These are phyloP conservation scores for Ovibos moschatus DNA, from an alignment of 2,113 vertebrate genomes.

Conservation along the genomic window DNA sequence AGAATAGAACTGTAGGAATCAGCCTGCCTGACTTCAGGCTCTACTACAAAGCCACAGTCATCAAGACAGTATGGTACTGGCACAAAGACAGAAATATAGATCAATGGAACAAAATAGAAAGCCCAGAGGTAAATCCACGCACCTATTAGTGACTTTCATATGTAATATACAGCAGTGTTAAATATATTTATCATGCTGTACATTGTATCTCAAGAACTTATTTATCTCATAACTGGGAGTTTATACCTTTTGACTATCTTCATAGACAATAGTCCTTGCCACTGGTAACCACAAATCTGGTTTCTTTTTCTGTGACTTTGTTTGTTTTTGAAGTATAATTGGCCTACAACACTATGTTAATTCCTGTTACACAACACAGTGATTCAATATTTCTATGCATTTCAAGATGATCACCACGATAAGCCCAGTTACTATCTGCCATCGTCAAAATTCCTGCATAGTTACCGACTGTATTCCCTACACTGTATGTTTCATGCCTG, in stretches of 20 bases:
- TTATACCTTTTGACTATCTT: not conserved
- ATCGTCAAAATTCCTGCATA: fast-evolving
- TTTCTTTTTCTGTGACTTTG: not conserved
- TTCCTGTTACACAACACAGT: not conserved
- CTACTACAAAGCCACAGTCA: no score
- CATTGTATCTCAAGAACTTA: not conserved
- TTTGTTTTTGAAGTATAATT: not conserved
- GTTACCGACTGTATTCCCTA: not conserved
- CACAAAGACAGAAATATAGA: no score
- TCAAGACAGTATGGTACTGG: no score
- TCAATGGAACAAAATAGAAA: no score
- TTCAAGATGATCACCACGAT: not conserved
- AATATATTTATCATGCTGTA: not conserved
- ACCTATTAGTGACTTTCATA: not conserved
- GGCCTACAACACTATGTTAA: not conserved
- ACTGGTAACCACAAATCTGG: not conserved
- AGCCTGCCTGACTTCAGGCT: no score
- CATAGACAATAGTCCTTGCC: no score
- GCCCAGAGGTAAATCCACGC: no score
- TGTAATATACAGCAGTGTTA: not conserved
- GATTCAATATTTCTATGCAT: not conserved
- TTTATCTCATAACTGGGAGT: not conserved
- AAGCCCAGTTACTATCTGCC: not conserved
- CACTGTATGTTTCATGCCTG: no score
- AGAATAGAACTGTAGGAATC: no score